Base-by-base conservation (phyloP, 1,140 invertebrate genomes). In the Pseudomyrmex sp. region DNA sequence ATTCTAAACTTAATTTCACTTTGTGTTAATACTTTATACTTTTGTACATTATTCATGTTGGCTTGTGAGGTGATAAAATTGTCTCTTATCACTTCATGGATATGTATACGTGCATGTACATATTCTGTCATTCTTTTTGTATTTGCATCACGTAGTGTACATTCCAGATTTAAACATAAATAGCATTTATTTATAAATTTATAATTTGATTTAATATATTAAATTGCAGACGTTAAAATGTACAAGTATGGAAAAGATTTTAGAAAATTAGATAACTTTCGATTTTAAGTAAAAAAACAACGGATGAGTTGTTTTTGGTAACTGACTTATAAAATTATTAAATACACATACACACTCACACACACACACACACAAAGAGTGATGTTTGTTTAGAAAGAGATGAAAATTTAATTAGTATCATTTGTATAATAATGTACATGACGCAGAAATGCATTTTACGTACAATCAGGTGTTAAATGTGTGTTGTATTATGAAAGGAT, bases 21-120 rank as follows among this genome's bases (percentile, higher is more conserved):
- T 76, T 80, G 83, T 88, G 82, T 90, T 87, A 79, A 87, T 91
- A 89, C 87, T 89, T 70, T 83, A 92, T 83, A 87, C 35, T 35
- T 88, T 90, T 91, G 87, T 91, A 92, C 75, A 92, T 91, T 90
- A 90, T 88, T 85, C 83, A 84, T 87, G 88, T 84, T 85, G 76
- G 73, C 26, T 69, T 90, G 66, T 79, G 70, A 56, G 54, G 61
- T 82, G 20, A 59, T 79, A 15, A 65, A 70, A 85, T 74, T 83
- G 23, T 66, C 74, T 35, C 5, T 35, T 79, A 72, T 61, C n/a
- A 69, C 56, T 15, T 83, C 62, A 58, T 48, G 66, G 72, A 83
- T 79, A 84, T 58, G 79, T 89, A 58, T 86, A 73, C 88, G 75
- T 70, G 44, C 54, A 65, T 35, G 54, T 61, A 77, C 56, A 88